phyloP scores from a whole-genome alignment of 2,113 vertebrate species.

The Strix aluco region DNA sequence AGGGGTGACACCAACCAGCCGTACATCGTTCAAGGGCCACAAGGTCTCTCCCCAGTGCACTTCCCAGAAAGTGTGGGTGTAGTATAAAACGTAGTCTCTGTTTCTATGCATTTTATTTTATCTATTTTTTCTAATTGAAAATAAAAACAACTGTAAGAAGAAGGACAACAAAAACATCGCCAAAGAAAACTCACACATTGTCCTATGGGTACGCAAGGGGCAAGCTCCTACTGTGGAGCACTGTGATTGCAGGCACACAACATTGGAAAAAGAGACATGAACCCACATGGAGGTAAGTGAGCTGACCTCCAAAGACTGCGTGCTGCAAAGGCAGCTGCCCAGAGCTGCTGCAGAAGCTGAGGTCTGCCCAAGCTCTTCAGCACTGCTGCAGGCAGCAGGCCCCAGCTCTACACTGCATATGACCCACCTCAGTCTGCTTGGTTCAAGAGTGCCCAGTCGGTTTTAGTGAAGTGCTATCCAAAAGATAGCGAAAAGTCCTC shows the following conservation, averaged over 20 bases:
- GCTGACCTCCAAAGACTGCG: neutral
- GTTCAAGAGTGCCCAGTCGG: neutral
- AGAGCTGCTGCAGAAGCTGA: neutral
- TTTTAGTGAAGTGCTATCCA: neutral
- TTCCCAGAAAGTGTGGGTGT: neutral
- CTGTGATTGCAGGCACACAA: neutral
- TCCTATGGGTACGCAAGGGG: neutral
- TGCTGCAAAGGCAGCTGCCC: neutral
- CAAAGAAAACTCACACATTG: neutral
- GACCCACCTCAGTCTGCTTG: neutral
- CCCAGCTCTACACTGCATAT: neutral
- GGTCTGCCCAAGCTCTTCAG: neutral
- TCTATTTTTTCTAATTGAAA: neutral
- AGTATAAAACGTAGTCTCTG: fast-evolving
- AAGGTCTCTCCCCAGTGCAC: neutral
- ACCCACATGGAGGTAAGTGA: neutral
- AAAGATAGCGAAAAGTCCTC: neutral
- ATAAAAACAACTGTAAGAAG: neutral
- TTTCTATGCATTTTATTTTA: neutral
- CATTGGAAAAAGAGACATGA: neutral
- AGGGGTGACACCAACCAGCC: neutral
- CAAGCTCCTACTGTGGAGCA: neutral
- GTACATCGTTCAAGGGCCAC: no score
- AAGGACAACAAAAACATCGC: neutral
- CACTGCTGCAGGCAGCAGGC: neutral